Evolutionary conservation across 2,888 invertebrate genomes (phyloP).

Genomic region (Cataglyphis altisquamis): DNA sequence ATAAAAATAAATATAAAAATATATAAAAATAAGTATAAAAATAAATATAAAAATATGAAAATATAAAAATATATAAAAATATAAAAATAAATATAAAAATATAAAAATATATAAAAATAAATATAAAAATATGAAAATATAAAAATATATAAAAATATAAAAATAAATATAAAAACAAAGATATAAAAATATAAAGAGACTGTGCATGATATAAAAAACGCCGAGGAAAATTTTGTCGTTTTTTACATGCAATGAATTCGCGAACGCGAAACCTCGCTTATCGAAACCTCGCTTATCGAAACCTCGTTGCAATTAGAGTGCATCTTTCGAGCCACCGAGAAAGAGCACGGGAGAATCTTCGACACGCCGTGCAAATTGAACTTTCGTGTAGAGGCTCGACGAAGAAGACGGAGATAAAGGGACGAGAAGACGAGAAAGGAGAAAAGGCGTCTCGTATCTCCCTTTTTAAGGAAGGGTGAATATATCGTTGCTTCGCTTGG

Average conservation of each 20-base stretch:
- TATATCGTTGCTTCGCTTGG: conserved; percentile 60
- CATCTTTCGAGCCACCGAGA: conserved; percentile 53
- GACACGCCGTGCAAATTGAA: conserved; percentile 82
- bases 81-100: too few species aligned
- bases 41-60: too few species aligned
- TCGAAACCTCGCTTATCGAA: conserved; percentile 75
- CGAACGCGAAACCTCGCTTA: conserved; percentile 66
- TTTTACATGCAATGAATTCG: background rate
- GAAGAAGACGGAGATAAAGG: conserved; percentile 69
- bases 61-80: background rate
- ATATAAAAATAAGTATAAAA: too few species aligned
- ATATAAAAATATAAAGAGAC: background rate
- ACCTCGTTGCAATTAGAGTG: conserved; percentile 75
- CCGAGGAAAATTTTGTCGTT: background rate
- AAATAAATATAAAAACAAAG: too few species aligned
- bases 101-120: too few species aligned
- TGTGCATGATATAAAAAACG: background rate
- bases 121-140: too few species aligned
- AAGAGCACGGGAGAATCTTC: conserved; percentile 72
- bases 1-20: too few species aligned
- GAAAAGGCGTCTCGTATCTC: conserved; percentile 39
- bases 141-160: background rate
- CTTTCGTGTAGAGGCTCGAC: conserved; percentile 80
- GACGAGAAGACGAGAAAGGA: conserved; percentile 60
- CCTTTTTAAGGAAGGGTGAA: conserved; percentile 67